Evolutionary conservation across 2,888 invertebrate species (phyloP).

Genomic region (Heliconius aoede): DNA sequence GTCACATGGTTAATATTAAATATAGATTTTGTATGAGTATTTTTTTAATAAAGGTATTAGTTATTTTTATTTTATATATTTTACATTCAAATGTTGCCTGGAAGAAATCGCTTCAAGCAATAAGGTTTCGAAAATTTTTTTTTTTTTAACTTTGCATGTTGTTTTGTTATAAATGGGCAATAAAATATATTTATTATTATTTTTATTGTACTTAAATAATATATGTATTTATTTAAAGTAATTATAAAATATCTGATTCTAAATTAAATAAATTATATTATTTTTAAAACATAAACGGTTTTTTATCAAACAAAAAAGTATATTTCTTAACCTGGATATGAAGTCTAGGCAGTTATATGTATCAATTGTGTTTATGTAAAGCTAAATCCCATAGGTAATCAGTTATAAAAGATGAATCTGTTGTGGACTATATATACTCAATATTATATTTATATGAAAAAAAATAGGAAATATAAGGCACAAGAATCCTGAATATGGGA

Average conservation of each 20-base stretch:
- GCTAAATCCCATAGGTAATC: constrained; percentile 21
- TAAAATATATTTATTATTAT: too few species aligned
- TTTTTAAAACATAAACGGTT: neutral
- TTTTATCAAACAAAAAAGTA: neutral
- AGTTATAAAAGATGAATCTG: constrained; percentile 17
- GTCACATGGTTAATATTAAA: neutral
- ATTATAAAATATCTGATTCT: neutral
- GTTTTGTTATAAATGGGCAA: too few species aligned
- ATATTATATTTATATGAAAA: neutral
- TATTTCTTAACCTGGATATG: neutral
- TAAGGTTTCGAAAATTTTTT: too few species aligned
- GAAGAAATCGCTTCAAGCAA: too few species aligned
- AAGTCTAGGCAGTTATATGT: constrained; percentile 16
- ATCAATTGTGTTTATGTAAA: constrained; percentile 30
- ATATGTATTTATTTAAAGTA: neutral
- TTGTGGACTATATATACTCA: constrained; percentile 4
- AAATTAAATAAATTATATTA: neutral
- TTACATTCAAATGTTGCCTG: too few species aligned
- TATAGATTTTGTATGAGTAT: too few species aligned
- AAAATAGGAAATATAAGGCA: neutral
- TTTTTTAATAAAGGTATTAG: too few species aligned
- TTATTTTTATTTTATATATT: too few species aligned
- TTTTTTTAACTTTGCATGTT: too few species aligned
- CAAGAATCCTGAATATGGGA: neutral
- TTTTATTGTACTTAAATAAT: too few species aligned